phyloP scores from a whole-genome alignment of 2,113 vertebrate species.

The Polypterus bichir region DNA sequence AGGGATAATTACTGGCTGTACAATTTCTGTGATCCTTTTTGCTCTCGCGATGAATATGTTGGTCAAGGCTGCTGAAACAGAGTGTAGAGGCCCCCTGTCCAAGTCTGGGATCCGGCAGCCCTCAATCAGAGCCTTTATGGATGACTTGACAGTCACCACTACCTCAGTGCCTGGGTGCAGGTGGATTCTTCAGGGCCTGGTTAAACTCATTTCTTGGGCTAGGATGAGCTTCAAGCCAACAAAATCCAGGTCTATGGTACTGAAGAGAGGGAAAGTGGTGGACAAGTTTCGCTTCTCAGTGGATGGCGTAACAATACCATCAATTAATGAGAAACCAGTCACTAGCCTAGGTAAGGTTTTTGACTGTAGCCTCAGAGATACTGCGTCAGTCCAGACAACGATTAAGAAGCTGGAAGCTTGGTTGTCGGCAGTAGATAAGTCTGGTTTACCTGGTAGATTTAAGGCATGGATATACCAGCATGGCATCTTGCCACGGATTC shows the following conservation, averaged over 20 bases:
- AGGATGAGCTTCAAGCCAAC: not conserved
- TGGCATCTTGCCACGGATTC: not conserved
- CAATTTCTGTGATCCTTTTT: not conserved
- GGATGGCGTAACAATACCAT: not conserved
- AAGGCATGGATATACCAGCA: not conserved
- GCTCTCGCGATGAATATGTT: not conserved
- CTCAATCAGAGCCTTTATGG: not conserved
- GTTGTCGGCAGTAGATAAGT: not conserved
- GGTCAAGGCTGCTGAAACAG: not conserved
- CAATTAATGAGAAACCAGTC: not conserved
- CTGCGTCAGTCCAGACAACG: not conserved
- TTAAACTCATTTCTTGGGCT: not conserved
- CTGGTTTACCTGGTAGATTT: not conserved
- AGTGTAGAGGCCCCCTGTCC: not conserved
- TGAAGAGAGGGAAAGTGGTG: not conserved
- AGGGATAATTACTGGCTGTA: not conserved
- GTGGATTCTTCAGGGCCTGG: not conserved
- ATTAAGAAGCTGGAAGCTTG: not conserved
- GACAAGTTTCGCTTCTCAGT: not conserved
- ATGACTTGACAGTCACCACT: not conserved
- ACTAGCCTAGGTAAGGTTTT: not conserved
- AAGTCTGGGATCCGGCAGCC: not conserved
- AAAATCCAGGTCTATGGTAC: not conserved
- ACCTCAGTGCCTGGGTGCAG: not conserved
- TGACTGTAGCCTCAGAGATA: not conserved